Evolutionary conservation across 2,113 vertebrate genomes (phyloP), one percentile per base, ranked within the genome.

Genomic region (Bombycilla garrulus): DNA sequence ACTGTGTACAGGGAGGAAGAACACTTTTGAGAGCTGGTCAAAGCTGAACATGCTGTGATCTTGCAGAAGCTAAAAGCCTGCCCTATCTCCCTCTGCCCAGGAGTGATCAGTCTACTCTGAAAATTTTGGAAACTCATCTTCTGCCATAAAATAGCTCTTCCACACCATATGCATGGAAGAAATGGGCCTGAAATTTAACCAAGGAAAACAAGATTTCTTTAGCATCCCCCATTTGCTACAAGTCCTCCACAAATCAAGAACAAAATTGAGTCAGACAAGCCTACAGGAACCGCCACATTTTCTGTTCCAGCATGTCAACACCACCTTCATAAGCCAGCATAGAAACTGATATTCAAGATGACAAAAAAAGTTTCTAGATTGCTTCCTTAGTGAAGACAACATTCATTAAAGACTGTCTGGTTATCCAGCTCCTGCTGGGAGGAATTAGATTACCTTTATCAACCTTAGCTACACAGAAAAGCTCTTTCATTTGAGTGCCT

Each of bases 401-500:
- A 23, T 92, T 93, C 74, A 92, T 81, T 88, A 90, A 77, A 78
- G 50, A 31, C 76, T 80, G 38, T 48, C 76, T 77, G 44, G 50
- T 62, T 93, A 85, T 70, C 64, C 57, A 74, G 12, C 44, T 77
- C 71, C 67, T 84, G 76, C 80, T 95, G 45, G n/a, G 26, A 96
- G 45, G 33, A 87, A 92, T 65, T 38, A 91, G 53, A 84, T 78
- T 84, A 50, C 38, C 44, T 82, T 71, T 92, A 82, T 94, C 86
- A 94, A 42, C 26, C 51, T 38, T 48, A 83, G 71, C 45, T 88
- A 80, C 47, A 62, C 4, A 62, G 60, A 31, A 73, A 82, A 94
- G 71, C 47, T 86, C 85, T 86, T 90, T 92, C 74, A 92, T 93
- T 92, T 90, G 57, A 58, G 31, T 61, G 73, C 51, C 81, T 94